phyloP scores from a whole-genome alignment of 1,140 invertebrate species.

The Aphidius ervi region DNA sequence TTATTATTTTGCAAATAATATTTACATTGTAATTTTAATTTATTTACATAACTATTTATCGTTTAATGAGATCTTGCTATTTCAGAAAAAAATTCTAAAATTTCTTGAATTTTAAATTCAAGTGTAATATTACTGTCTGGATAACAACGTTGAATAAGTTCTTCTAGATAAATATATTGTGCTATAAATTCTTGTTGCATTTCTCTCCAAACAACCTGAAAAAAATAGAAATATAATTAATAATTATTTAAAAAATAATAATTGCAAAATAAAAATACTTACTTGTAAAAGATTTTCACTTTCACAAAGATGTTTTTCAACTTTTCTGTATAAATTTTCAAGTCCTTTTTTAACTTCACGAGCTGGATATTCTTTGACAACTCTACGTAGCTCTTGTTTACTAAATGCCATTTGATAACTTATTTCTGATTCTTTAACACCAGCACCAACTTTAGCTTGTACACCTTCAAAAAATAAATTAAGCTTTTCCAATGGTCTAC shows the following conservation, averaged over 20 bases:
- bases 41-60: too few relatives aligned
- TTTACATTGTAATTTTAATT: too few relatives aligned
- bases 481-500: slow-evolving; percentile 90
- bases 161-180: slow-evolving; percentile 92
- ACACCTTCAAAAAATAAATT: slow-evolving; percentile 96
- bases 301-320: slow-evolving; percentile 94
- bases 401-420: slow-evolving; percentile 97
- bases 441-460: slow-evolving; percentile 82
- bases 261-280: slow-evolving; percentile 23
- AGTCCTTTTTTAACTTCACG: slow-evolving; percentile 94
- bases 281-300: slow-evolving; percentile 92
- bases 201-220: slow-evolving; percentile 92
- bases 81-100: slow-evolving; percentile 95
- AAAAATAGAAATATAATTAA: slow-evolving; percentile 13
- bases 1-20: too few relatives aligned
- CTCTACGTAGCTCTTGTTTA: slow-evolving; percentile 92
- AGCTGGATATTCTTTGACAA: slow-evolving; percentile 92
- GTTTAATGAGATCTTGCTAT: slow-evolving; percentile 90
- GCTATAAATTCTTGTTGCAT: slow-evolving; percentile 99
- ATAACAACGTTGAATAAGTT: slow-evolving; percentile 93
- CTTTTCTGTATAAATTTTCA: slow-evolving; percentile 92
- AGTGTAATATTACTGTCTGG: slow-evolving; percentile 90
- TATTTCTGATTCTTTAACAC: slow-evolving; percentile 95
- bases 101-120: slow-evolving; percentile 95
- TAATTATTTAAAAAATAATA: slow-evolving; percentile 19